phyloP scores from a whole-genome alignment of 1,140 invertebrate species.

The Zelostemma sp. region DNA sequence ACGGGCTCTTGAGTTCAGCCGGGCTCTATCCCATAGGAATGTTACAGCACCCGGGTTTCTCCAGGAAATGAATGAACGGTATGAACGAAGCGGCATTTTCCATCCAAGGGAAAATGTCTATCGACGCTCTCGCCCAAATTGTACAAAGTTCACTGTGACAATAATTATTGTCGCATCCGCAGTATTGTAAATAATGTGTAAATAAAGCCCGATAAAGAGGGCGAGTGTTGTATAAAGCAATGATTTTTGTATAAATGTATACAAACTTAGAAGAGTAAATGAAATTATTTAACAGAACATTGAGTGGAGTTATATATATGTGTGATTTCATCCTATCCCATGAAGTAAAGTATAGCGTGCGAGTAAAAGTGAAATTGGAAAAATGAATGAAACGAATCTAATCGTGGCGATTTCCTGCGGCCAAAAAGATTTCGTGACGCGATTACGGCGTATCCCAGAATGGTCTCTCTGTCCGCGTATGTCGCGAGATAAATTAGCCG shows the following conservation, averaged over 20 bases:
- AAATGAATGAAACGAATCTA: constrained; percentile 16
- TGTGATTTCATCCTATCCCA: neutral
- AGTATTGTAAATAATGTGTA: constrained; percentile 20
- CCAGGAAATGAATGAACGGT: constrained; percentile 59
- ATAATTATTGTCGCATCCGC: neutral
- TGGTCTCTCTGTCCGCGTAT: constrained; percentile 62
- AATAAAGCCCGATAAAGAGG: constrained; percentile 12
- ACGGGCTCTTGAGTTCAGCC: constrained; percentile 53
- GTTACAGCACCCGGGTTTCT: constrained; percentile 55
- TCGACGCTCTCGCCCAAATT: no score
- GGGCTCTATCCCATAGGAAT: constrained; percentile 61
- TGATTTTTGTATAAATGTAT: constrained; percentile 67
- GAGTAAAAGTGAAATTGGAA: constrained; percentile 10
- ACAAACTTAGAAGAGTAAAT: constrained; percentile 38
- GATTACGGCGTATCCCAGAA: constrained; percentile 61
- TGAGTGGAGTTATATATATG: no score
- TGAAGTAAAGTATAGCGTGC: constrained; percentile 49
- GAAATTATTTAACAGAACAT: constrained; percentile 54
- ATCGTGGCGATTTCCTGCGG: constrained; percentile 30
- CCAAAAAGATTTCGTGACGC: constrained; percentile 45
- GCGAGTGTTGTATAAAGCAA: constrained; percentile 26
- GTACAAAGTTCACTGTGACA: neutral
- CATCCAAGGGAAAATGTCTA: no score
- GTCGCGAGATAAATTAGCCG: constrained; percentile 69
- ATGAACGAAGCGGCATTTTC: no score